Evolutionary conservation across 2,888 invertebrate genomes (phyloP).

Genomic region (Drosophila eohydei): DNA sequence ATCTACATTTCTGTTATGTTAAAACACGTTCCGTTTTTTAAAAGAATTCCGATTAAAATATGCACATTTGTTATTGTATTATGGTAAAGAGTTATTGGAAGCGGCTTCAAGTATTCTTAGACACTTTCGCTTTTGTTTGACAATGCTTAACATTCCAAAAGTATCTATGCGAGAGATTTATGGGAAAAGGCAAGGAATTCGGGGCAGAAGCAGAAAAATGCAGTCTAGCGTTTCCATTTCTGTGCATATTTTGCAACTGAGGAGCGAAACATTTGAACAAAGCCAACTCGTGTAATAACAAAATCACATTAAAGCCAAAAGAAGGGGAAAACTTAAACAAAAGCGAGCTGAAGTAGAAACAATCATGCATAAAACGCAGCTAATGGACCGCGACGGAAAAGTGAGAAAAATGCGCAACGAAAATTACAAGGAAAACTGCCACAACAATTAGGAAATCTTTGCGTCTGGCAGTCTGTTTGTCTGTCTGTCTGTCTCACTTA

Average conservation of each 20-base stretch:
- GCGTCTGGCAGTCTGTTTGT: conserved; percentile 27
- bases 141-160: conserved; percentile 10
- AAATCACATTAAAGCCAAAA: conserved; percentile 11
- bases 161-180: conserved; percentile 4
- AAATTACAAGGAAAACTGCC: conserved; percentile 29
- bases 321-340: conserved; percentile 9
- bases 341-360: conserved; percentile 12
- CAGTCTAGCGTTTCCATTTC: conserved; percentile 11
- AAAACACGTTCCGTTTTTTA: not conserved
- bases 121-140: conserved; percentile 8
- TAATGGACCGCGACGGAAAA: conserved; percentile 22
- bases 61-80: conserved; percentile 1
- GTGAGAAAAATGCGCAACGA: conserved; percentile 26
- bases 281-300: conserved; percentile 15
- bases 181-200: conserved; percentile 10
- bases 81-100: not conserved
- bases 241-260: conserved; percentile 11
- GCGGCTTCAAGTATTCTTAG: not conserved
- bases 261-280: conserved; percentile 14
- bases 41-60: conserved; percentile 2
- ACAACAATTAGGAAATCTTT: conserved; percentile 33
- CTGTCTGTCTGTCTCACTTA: conserved; percentile 22
- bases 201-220: conserved; percentile 9
- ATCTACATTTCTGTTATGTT: not conserved
- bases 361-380: conserved; percentile 46